Evolutionary conservation across 2,113 vertebrate genomes (phyloP).

Genomic region (Eubucco bourcierii): DNA sequence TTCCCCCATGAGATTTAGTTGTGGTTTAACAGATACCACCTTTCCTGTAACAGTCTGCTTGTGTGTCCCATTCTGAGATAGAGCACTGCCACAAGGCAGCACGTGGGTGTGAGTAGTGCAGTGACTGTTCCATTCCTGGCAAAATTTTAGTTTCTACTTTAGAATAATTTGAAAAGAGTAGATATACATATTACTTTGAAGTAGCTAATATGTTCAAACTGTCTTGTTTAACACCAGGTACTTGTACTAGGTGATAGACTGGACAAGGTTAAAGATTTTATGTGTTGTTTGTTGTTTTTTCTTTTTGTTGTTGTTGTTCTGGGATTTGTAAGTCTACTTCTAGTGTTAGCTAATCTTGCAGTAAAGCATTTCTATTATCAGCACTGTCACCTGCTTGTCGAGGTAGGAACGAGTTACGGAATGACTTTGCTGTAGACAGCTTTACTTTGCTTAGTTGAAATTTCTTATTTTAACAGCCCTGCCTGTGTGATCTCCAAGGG

Average conservation of each 20-base stretch:
- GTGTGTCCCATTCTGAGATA: not conserved
- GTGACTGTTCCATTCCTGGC: not conserved
- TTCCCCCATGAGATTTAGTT: not conserved
- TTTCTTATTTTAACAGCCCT: not conserved
- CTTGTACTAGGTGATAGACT: not conserved
- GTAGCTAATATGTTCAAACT: not conserved
- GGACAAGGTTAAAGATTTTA: not conserved
- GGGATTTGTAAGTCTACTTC: not conserved
- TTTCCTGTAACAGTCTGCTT: not conserved
- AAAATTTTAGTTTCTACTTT: not conserved
- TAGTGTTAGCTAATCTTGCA: not conserved
- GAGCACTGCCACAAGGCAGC: not conserved
- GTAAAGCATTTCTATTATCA: not conserved
- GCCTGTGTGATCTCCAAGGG: not conserved
- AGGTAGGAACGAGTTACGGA: not conserved
- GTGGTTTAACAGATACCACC: not conserved
- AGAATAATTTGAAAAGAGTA: not conserved
- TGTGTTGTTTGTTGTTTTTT: not conserved
- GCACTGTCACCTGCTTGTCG: not conserved
- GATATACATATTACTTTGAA: not conserved
- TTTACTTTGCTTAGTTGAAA: not conserved
- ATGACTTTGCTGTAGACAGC: not conserved
- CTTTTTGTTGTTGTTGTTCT: not conserved
- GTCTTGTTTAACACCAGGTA: not conserved
- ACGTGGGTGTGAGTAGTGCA: fast-evolving